Evolutionary conservation across 1,140 invertebrate genomes (phyloP).

Genomic region (Metopolophium dirhodum): DNA sequence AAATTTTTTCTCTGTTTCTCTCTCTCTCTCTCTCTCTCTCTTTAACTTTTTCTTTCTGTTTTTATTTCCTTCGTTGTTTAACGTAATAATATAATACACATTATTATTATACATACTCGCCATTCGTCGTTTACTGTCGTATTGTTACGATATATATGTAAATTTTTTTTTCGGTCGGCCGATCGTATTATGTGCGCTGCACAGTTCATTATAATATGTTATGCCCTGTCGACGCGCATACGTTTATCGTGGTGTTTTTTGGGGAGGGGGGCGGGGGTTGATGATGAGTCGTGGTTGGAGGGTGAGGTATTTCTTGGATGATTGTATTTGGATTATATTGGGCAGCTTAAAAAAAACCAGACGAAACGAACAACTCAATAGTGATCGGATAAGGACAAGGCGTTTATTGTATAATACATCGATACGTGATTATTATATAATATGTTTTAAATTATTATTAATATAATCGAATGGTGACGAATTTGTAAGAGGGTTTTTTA

Average conservation of each 20-base stretch:
- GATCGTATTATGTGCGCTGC: background rate
- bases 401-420: background rate
- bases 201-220: background rate
- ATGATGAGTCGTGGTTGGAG: background rate
- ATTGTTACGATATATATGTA: background rate
- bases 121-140: background rate
- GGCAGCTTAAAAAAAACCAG: background rate
- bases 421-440: constrained; percentile 6
- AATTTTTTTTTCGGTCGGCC: background rate
- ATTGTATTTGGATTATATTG: background rate
- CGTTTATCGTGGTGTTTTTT: background rate
- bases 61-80: background rate
- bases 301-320: background rate
- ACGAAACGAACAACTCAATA: background rate
- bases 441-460: constrained; percentile 13
- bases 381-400: background rate
- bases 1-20: background rate
- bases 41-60: background rate
- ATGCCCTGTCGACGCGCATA: background rate
- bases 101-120: background rate
- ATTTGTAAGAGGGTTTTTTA: constrained; percentile 5
- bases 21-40: background rate
- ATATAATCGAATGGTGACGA: background rate
- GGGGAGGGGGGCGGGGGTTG: too few species aligned
- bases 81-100: background rate